Percentiles rank a stretch among this genome's conserved stretches.
These are phyloP conservation scores for Scaptomyza caliginosa DNA, from an alignment of 2,888 invertebrate genomes.

Conservation along the genomic window DNA sequence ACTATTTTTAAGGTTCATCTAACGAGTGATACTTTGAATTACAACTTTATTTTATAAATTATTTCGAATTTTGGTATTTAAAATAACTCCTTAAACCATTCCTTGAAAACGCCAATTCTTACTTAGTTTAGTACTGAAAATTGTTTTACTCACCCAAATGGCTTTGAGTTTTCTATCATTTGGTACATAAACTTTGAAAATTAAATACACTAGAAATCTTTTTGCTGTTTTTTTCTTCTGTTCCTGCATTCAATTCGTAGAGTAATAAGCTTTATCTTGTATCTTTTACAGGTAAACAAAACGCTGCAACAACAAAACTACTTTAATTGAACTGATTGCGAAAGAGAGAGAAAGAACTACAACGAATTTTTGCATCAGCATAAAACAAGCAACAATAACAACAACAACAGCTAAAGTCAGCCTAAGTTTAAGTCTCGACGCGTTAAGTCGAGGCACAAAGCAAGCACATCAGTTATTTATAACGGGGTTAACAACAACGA, in stretches of 20 bases:
- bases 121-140: too few species aligned
- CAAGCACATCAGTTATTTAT: constrained; percentile 28
- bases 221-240: not conserved
- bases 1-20: too few species aligned
- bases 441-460: not conserved
- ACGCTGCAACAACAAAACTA: constrained; percentile 5
- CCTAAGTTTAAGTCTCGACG: constrained; percentile 5
- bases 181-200: not conserved
- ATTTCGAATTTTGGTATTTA: too few species aligned
- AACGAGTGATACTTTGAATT: too few species aligned
- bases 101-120: too few species aligned
- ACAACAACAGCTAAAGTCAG: constrained; percentile 23
- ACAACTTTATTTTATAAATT: too few species aligned
- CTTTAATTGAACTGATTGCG: not conserved
- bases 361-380: constrained; percentile 16
- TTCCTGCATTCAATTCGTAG: not conserved
- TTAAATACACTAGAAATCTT: not conserved
- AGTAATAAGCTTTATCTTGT: constrained; percentile 16
- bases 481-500: constrained; percentile 24
- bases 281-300: constrained; percentile 40
- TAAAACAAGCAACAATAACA: constrained; percentile 4
- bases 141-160: not conserved
- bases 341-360: too few species aligned
- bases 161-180: not conserved
- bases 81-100: too few species aligned